Conservation (phyloP, 64 coral and sea anemone species). For the Orbicella faveolata region DNA sequence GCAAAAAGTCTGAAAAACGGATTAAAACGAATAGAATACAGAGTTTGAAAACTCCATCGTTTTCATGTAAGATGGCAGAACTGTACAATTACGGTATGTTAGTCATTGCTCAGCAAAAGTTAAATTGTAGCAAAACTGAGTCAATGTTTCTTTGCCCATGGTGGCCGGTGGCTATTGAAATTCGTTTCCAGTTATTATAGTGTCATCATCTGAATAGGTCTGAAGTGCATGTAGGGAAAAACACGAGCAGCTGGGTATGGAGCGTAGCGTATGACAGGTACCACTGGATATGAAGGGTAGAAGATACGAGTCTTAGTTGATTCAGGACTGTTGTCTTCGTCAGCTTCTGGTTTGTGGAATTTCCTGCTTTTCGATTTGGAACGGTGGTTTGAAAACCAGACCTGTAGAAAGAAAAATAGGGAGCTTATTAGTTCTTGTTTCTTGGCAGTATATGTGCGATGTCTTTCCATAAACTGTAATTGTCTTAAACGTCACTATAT, state of each 20-base stretch:
- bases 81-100: too few relatives aligned
- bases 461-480: too few relatives aligned
- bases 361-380: constrained; percentile 56
- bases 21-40: too few relatives aligned
- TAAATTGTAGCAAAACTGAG: not conserved
- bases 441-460: not conserved
- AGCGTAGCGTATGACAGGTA: constrained; percentile 28
- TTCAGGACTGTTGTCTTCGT: not conserved
- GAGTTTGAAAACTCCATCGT: too few relatives aligned
- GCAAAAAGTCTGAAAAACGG: too few relatives aligned
- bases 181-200: not conserved
- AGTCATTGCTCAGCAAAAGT: too few relatives aligned
- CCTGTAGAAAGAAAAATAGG: constrained; percentile 14
- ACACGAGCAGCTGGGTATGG: constrained; percentile 1
- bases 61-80: too few relatives aligned
- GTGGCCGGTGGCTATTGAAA: not conserved
- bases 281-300: constrained; percentile 19
- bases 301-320: constrained; percentile 18
- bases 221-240: not conserved
- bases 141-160: not conserved
- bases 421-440: not conserved
- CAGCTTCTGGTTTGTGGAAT: constrained; percentile 4
- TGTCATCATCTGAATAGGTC: constrained; percentile 15
- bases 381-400: constrained; percentile 72
- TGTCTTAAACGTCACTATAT: too few relatives aligned